Conservation (phyloP, 2,113 vertebrate species). For the Mustela nigripes region DNA sequence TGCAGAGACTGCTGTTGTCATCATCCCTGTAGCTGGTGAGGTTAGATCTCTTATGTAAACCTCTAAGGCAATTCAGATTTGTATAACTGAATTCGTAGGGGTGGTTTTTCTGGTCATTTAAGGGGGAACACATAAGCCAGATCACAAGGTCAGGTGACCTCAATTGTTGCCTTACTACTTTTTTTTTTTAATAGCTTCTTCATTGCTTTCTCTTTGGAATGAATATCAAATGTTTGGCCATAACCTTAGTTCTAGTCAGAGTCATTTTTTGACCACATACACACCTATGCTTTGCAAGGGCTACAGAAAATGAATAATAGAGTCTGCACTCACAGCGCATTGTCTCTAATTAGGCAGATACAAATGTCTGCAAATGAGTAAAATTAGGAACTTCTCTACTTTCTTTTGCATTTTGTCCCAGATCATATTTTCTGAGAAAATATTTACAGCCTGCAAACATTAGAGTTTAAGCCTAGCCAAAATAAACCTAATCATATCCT, state of each 20-base stretch:
- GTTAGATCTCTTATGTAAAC: not conserved
- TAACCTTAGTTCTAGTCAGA: not conserved
- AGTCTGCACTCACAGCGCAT: not conserved
- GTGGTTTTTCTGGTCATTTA: not conserved
- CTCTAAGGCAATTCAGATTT: not conserved
- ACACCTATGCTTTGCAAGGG: not conserved
- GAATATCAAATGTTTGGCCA: not conserved
- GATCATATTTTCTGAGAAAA: slow-evolving; percentile 29
- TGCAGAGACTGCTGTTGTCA: not conserved
- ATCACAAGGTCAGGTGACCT: not conserved
- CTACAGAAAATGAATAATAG: not conserved
- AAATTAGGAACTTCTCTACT: not conserved
- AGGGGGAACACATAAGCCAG: not conserved
- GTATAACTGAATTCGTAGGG: not conserved
- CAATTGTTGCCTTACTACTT: not conserved
- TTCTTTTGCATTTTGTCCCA: not conserved
- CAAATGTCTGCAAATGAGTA: not conserved
- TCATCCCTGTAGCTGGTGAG: not conserved
- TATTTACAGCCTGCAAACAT: not conserved
- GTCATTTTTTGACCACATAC: not conserved
- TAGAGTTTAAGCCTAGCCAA: slow-evolving; percentile 43
- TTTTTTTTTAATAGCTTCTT: not conserved
- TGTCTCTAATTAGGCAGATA: not conserved
- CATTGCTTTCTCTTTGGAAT: not conserved
- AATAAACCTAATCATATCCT: slow-evolving; percentile 13